Evolutionary conservation across 2,113 vertebrate genomes (phyloP), one percentile per base, ranked within the genome.

Genomic region (Notothenia coriiceps): DNA sequence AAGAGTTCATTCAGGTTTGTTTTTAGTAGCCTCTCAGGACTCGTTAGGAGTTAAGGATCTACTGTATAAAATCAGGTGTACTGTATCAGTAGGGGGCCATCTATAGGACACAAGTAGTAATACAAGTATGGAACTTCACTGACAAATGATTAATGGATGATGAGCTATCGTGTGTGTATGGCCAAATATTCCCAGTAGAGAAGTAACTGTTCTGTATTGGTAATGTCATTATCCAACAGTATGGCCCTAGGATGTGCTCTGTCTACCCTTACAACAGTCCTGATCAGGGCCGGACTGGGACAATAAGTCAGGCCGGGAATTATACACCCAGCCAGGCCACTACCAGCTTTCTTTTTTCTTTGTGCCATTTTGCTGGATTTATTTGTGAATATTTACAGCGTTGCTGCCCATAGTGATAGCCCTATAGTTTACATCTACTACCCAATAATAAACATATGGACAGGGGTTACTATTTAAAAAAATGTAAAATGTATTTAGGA

Each of bases 231-330:
- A 68, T 85, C 33, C 20, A 51, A 70, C 65, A 25, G 35, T 77
- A 44, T 59, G 40, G 1, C 59, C 52, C 22, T 8, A 6, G 43
- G 71, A 50, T 62, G 65, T 70, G 62, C 15, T 56, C 3, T n/a
- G 76, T 82, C 70, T 89, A 86, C 57, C 56, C 83, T 90, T 88
- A 90, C 81, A 4, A 52, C 64, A 61, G 66, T 80, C 88, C 87
- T 29, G 29, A 29, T 29, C 29, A 29, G 29, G 29, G 29, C 29
- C 29, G 29, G 29, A 29, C 29, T 29, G 29, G 29, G 3, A 29
- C 29, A 3, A 29, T 29, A 29, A 29, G 29, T 29, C 29, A 29
- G 29, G 29, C 29, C 0, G 29, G 29, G 29, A 29, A 29, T 29
- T 29, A 29, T 29, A 29, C 29, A 29, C 29, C 29, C 3, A 29